Base-by-base conservation (phyloP, 2,797 vertebrate species). In the Platyrinchus mystaceus region DNA sequence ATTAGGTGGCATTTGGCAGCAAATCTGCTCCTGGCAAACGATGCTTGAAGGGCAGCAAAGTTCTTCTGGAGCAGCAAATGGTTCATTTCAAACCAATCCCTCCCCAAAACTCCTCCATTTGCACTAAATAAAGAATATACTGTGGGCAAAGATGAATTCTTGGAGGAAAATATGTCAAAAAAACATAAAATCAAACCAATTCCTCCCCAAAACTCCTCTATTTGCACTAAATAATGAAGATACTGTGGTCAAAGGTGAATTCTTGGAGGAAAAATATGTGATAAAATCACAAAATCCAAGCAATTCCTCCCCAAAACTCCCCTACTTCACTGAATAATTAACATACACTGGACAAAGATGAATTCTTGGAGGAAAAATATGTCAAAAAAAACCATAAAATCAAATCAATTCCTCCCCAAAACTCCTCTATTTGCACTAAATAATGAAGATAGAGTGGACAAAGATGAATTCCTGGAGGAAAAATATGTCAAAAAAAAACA, bases 151-250 rank as follows among this genome's bases (percentile, higher is more conserved):
- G 16, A 55, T 24, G 26, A n/a, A 47, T 30, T 52, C 8, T 26
- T 27, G 4, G 24, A 85, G 37, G 0, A 69, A 85, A 70, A 22
- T 52, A 3, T 34, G 55, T 5, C n/a, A 14, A 56, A 56, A 16
- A 59, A 19, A 18, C 24, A 37, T 16, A 15, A 58, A 36, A 39
- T 24, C 36, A 6, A 23, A 66, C 5, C 26, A 39, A 46, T 14
- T 60, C 41, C 10, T 2, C 2, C 13, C n/a, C 1, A 1, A 39
- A 62, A 24, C 12, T 21, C 8, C 30, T 23, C 52, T 7, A 7
- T 62, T 58, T 43, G 41, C 39, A 39, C 9, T 2, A 12, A 76
- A 28, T 21, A 83, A 37, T 10, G 12, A 70, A 80, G 24, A 16
- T 39, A 23, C 21, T 30, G 39, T 5, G 22, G 30, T 19, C 64